Percentiles rank a stretch among this genome's conserved stretches.
phyloP scores from a whole-genome alignment of 2,797 vertebrate species.

The Lutjanus campechanus region DNA sequence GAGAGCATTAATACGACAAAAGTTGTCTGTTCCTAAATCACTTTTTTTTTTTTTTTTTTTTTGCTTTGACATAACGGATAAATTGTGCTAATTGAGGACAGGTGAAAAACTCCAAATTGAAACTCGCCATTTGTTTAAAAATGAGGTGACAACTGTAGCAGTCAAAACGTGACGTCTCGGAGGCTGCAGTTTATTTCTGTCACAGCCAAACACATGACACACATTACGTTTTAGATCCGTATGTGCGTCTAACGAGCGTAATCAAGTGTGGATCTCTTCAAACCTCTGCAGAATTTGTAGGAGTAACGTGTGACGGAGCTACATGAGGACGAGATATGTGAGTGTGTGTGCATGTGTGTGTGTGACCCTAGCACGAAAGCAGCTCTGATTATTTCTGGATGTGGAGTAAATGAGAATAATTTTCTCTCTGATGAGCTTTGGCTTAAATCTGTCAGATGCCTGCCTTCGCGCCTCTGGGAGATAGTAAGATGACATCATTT shows the following conservation, averaged over 20 bases:
- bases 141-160: background rate
- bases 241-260: conserved; percentile 43
- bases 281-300: conserved; percentile 19
- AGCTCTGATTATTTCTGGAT: conserved; percentile 50
- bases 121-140: conserved; percentile 38
- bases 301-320: conserved; percentile 15
- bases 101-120: conserved; percentile 4
- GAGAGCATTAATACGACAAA: conserved; percentile 35
- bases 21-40: conserved; percentile 23
- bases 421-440: conserved; percentile 70
- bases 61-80: conserved; percentile 39
- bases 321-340: conserved; percentile 24
- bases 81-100: conserved; percentile 52
- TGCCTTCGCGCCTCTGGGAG: conserved; percentile 54
- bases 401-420: conserved; percentile 56
- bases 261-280: conserved; percentile 10
- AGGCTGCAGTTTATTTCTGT: conserved; percentile 30
- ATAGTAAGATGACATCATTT: conserved; percentile 53
- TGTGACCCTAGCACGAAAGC: conserved; percentile 38
- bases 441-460: conserved; percentile 58
- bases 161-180: background rate
- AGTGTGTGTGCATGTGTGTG: conserved; percentile 14
- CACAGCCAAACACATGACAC: background rate
- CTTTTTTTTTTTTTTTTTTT: background rate
- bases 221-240: conserved; percentile 23